These are phyloP conservation scores for Aplochiton taeniatus DNA, from an alignment of 2,797 vertebrate species.

Conservation along the genomic window DNA sequence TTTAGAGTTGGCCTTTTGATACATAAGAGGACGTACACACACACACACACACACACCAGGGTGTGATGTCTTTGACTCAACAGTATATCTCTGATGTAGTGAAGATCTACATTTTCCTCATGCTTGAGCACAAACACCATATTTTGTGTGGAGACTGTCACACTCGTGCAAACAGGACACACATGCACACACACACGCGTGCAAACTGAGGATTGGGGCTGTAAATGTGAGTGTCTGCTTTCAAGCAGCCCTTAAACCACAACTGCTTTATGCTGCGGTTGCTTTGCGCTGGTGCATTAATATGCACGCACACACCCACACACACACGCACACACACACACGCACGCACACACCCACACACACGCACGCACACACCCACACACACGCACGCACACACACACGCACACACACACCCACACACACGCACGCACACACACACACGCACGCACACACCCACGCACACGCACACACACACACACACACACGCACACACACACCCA, in stretches of 20 bases:
- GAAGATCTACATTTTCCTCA: conserved; percentile 5
- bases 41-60: conserved; percentile 25
- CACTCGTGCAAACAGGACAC: neutral
- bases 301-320: conserved; percentile 44
- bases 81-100: conserved; percentile 30
- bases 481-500: too few species aligned
- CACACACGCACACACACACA: too few species aligned
- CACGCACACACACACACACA: too few species aligned
- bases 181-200: neutral
- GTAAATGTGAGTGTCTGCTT: conserved; percentile 54
- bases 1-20: conserved; percentile 16
- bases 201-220: conserved; percentile 40
- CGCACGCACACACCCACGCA: too few species aligned
- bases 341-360: too few species aligned
- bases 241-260: conserved; percentile 48
- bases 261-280: conserved; percentile 54
- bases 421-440: too few species aligned
- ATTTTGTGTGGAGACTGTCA: conserved; percentile 27
- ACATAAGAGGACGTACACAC: conserved; percentile 45
- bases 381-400: too few species aligned
- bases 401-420: too few species aligned
- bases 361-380: too few species aligned
- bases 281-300: conserved; percentile 47
- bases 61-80: conserved; percentile 23
- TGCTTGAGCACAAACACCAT: conserved; percentile 23